These are phyloP conservation scores for Lucilia sericata DNA, from an alignment of 1,140 invertebrate species.

Conservation along the genomic window DNA sequence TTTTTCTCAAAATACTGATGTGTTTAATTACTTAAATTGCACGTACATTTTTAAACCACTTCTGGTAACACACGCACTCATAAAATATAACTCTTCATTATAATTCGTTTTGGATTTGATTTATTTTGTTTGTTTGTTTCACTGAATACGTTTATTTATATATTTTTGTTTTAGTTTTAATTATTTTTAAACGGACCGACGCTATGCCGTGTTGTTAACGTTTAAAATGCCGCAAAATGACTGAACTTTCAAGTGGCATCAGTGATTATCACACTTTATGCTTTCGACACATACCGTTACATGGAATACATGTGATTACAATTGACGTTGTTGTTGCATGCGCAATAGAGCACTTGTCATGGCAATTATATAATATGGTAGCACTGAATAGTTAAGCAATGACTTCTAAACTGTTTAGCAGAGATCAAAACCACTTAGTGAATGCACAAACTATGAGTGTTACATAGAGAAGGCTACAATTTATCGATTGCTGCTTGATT, in stretches of 20 bases:
- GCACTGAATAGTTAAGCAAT: too few species aligned
- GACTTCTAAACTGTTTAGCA: too few species aligned
- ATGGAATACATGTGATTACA: slow-evolving; percentile 6
- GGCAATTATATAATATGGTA: too few species aligned
- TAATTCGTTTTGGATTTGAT: neutral
- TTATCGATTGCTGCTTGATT: too few species aligned
- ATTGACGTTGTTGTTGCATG: neutral
- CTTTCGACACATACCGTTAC: slow-evolving; percentile 16
- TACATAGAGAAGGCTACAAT: too few species aligned
- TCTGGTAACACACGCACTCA: too few species aligned
- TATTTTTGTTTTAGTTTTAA: neutral
- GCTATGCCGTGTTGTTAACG: neutral
- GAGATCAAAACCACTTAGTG: too few species aligned
- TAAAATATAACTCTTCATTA: too few species aligned
- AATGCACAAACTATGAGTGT: too few species aligned
- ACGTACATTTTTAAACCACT: neutral
- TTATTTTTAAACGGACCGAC: neutral
- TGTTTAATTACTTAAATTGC: neutral
- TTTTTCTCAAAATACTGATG: neutral
- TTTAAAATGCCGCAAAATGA: slow-evolving; percentile 23
- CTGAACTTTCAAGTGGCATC: slow-evolving; percentile 14
- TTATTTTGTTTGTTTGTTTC: neutral
- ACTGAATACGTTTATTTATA: neutral
- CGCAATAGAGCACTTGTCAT: neutral
- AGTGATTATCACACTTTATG: neutral